Evolutionary conservation across 2,113 vertebrate genomes (phyloP).

Genomic region (Gallinago undulata): DNA sequence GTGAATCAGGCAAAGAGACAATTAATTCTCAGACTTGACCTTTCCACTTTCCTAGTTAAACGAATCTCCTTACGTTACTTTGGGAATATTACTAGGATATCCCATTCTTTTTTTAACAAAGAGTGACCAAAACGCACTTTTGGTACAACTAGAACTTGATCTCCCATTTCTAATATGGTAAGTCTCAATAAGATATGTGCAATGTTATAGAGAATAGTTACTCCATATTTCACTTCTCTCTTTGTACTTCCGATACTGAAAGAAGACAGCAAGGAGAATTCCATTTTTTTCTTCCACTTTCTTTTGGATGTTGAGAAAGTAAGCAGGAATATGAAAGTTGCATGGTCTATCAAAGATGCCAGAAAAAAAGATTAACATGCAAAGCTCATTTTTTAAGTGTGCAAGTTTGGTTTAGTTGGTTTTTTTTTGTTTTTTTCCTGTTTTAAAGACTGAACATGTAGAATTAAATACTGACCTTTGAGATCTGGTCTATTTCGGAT

Average conservation of each 20-base stretch:
- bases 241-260: background rate
- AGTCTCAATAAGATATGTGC: background rate
- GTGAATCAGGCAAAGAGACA: background rate
- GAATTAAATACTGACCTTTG: constrained; percentile 82
- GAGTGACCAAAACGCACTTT: background rate
- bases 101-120: background rate
- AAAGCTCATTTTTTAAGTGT: background rate
- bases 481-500: constrained; percentile 92
- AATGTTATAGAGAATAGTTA: background rate
- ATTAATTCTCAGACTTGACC: background rate
- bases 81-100: background rate
- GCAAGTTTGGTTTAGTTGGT: background rate
- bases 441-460: background rate
- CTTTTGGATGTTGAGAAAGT: background rate
- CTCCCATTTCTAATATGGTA: background rate
- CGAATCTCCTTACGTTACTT: background rate
- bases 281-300: background rate
- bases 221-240: background rate
- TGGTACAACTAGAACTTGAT: background rate
- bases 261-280: background rate
- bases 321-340: background rate
- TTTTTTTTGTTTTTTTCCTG: background rate
- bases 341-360: background rate
- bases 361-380: background rate
- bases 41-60: background rate